phyloP scores from a whole-genome alignment of 2,888 invertebrate genomes.

The Ornithoptera priamus region DNA sequence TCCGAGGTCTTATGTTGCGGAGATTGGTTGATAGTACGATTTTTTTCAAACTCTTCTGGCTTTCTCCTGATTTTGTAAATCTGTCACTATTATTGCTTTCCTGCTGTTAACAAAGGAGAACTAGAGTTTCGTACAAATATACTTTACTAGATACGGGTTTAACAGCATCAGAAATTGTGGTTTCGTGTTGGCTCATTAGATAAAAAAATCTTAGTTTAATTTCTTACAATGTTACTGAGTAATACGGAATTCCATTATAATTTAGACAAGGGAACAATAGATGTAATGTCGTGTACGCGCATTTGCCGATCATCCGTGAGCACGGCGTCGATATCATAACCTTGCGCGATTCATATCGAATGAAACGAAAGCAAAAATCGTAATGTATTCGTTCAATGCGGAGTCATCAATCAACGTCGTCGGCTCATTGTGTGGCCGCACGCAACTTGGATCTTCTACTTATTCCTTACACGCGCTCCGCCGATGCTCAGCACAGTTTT shows the following conservation, averaged over 20 bases:
- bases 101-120: too few relatives aligned
- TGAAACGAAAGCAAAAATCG: conserved; percentile 77
- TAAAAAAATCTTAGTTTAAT: background rate
- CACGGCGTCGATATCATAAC: conserved; percentile 73
- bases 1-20: too few relatives aligned
- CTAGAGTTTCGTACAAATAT: too few relatives aligned
- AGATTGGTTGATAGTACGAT: too few relatives aligned
- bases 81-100: too few relatives aligned
- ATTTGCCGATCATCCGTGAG: conserved; percentile 31
- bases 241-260: conserved; percentile 10
- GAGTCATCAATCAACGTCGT: conserved; percentile 75
- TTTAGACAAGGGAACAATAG: conserved; percentile 8
- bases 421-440: conserved; percentile 78
- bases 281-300: conserved; percentile 23
- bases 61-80: too few relatives aligned
- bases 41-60: too few relatives aligned
- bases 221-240: background rate
- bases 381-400: conserved; percentile 79
- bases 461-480: conserved; percentile 47
- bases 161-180: too few relatives aligned
- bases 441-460: conserved; percentile 56
- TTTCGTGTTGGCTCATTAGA: too few relatives aligned
- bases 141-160: too few relatives aligned
- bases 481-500: conserved; percentile 56
- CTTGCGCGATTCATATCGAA: conserved; percentile 78